Percentiles rank a stretch among this genome's conserved stretches.
Conservation (phyloP, 2,888 invertebrate genomes). For the Blastobasis adustella region DNA sequence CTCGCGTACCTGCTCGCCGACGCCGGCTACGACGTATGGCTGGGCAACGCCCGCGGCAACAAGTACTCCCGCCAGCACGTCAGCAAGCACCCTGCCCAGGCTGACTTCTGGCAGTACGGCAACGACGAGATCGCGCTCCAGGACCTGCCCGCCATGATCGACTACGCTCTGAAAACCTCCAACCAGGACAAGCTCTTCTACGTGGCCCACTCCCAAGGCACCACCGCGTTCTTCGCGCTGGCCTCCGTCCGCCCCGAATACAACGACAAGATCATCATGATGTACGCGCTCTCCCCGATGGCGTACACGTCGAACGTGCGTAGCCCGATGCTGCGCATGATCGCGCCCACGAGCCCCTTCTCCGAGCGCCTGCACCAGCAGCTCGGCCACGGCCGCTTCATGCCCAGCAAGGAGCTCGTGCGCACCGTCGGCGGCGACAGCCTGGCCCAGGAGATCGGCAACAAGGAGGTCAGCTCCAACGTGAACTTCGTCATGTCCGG, state of each 20-base stretch:
- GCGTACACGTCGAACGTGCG: constrained; percentile 57
- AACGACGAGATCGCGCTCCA: constrained; percentile 58
- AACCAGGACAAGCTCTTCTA: constrained; percentile 49
- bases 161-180: constrained; percentile 44
- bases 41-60: constrained; percentile 61
- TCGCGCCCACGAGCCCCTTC: constrained; percentile 46
- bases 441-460: constrained; percentile 46
- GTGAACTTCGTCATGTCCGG: constrained; percentile 78
- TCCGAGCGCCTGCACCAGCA: constrained; percentile 29
- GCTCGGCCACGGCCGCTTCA: constrained; percentile 46
- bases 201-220: constrained; percentile 52
- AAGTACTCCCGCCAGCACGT: constrained; percentile 52
- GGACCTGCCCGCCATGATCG: constrained; percentile 62
- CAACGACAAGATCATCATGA: constrained; percentile 51
- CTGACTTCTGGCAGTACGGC: constrained; percentile 62
- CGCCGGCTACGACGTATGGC: constrained; percentile 62
- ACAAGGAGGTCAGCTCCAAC: constrained; percentile 74
- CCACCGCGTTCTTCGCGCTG: constrained; percentile 52
- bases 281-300: constrained; percentile 61
- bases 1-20: constrained; percentile 54
- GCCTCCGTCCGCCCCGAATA: constrained; percentile 46
- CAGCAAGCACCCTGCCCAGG: constrained; percentile 45
- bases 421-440: constrained; percentile 45
- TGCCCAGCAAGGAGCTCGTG: constrained; percentile 39
- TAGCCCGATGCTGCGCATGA: constrained; percentile 58